Evolutionary conservation across 2,113 vertebrate species (phyloP), one percentile per base, ranked within the genome.

Genomic region (Hirundichthys speculiger): DNA sequence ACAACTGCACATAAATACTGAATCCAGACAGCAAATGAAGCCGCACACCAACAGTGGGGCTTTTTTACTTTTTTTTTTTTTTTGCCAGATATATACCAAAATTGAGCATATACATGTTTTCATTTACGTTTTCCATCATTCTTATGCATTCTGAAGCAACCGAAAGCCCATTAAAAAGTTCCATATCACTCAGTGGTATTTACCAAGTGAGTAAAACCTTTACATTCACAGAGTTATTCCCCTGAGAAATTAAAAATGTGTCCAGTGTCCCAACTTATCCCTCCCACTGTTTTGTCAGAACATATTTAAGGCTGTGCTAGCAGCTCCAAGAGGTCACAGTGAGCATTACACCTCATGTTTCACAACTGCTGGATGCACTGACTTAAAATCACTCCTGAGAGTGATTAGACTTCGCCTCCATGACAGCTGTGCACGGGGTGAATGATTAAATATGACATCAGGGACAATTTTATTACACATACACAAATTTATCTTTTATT

Each of bases 1-100:
- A 59, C 48, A 75, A 75, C 63, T 52, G 38, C 70, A 77, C 30
- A 65, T 66, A 84, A 73, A 87, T 75, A 67, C 73, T 39, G 2
- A 12, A 72, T 55, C 53, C 62, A 77, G 65, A 74, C 45, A 77
- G 62, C 42, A 60, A 51, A 54, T 51, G 22, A 69, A 55, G 40
- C 56, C 45, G 30, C 54, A 70, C 21, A 61, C 48, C 57, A 63
- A 72, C 42, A 64, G 42, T 27, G 19, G 42, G 25, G 45, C 38
- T 60, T 67, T 27, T 34, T 34, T 45, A n/a, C 8, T 45, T 45
- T n/a, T 45, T 3, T 45, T 45, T 45, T 10, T 19, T 45, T 45
- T 43, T 18, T 45, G 43, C 20, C 21, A 46, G 20, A 19, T 20
- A 46, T 55, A 18, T 30, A 40, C 11, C 15, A 25, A 66, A 48